phyloP scores from a whole-genome alignment of 2,888 invertebrate species.

The Drosophila multiciliata region DNA sequence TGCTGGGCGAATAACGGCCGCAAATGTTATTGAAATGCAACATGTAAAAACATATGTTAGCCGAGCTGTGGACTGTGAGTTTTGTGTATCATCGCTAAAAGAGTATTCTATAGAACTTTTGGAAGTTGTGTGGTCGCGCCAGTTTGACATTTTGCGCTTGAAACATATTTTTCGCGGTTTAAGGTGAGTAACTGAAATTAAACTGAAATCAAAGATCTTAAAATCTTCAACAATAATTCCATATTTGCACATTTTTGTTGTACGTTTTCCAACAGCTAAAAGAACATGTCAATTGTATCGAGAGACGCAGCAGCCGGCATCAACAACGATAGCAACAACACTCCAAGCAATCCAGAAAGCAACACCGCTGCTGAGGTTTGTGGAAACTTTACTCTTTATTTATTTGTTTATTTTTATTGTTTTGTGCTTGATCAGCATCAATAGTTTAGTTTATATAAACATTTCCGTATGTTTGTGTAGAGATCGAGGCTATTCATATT shows the following conservation, averaged over 20 bases:
- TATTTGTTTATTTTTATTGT: neutral
- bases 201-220: neutral
- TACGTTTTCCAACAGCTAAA: too few relatives aligned
- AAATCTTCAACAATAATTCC: neutral
- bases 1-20: neutral
- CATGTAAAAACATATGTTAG: neutral
- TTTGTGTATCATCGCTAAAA: neutral
- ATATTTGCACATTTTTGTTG: neutral
- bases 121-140: neutral
- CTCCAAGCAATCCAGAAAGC: slow-evolving; percentile 38
- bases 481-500: neutral
- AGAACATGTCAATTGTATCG: slow-evolving; percentile 39
- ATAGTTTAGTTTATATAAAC: neutral
- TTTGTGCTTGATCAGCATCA: neutral
- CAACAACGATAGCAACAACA: slow-evolving; percentile 32
- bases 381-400: slow-evolving; percentile 1
- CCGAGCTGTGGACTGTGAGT: slow-evolving; percentile 3
- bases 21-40: slow-evolving; percentile 10
- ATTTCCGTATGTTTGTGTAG: neutral
- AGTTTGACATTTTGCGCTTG: too few relatives aligned
- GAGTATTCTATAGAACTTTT: neutral
- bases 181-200: neutral
- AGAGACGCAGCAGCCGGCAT: slow-evolving; percentile 46
- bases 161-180: too few relatives aligned
- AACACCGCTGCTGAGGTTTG: slow-evolving; percentile 45